Conservation (phyloP, 2,113 vertebrate species). For the Sorex araneus region DNA sequence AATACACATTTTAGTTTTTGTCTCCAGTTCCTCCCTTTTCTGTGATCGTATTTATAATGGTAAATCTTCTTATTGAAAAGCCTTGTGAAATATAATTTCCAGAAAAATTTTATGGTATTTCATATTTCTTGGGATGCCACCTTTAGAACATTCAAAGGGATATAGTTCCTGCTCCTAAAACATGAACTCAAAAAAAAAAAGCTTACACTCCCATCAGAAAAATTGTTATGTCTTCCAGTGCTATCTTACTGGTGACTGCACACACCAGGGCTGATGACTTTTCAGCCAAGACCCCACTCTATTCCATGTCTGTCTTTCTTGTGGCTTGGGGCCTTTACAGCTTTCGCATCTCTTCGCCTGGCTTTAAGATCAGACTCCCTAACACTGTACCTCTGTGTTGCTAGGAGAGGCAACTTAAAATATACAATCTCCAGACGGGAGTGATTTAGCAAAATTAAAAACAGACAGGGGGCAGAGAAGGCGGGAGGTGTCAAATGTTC, state of each 20-base stretch:
- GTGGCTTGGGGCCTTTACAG: conserved; percentile 40
- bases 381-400: conserved; percentile 83
- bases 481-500: conserved; percentile 90
- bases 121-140: conserved; percentile 45
- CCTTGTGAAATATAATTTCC: conserved; percentile 35
- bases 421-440: conserved; percentile 92
- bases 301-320: conserved; percentile 60
- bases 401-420: conserved; percentile 90
- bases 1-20: background rate
- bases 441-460: conserved; percentile 92
- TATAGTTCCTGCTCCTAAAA: conserved; percentile 31
- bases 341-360: conserved; percentile 60
- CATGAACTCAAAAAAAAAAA: background rate
- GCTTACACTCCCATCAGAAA: conserved; percentile 10
- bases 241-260: background rate
- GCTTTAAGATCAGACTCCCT: conserved; percentile 83
- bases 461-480: conserved; percentile 87
- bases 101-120: conserved; percentile 36
- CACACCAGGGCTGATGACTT: background rate
- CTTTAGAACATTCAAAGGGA: conserved; percentile 41
- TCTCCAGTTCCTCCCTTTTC: background rate
- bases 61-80: conserved; percentile 40
- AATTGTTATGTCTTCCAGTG: background rate
- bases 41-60: background rate
- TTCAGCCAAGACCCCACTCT: background rate